phyloP scores from a whole-genome alignment of 2,888 invertebrate genomes.

The Pseudoips prasinana region DNA sequence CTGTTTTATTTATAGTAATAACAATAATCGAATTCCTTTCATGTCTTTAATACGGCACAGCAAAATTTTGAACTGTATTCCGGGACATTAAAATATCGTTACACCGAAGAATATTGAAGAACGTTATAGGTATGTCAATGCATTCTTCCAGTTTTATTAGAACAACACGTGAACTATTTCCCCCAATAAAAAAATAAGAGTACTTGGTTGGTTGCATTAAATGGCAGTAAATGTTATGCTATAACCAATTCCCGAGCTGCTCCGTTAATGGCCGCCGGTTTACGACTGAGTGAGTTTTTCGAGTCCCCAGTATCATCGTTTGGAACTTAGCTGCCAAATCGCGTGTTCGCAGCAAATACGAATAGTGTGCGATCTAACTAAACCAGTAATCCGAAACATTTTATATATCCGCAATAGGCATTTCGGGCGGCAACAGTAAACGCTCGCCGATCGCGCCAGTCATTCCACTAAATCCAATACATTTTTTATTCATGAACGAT shows the following conservation, averaged over 20 bases:
- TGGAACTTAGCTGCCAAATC: slow-evolving; percentile 39
- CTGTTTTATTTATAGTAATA: slow-evolving; percentile 3
- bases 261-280: slow-evolving; percentile 31
- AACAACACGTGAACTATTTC: slow-evolving; percentile 27
- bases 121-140: slow-evolving; percentile 10
- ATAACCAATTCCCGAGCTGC: slow-evolving; percentile 30
- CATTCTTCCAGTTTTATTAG: slow-evolving; percentile 24
- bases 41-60: no score
- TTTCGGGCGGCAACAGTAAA: slow-evolving; percentile 57
- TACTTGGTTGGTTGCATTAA: slow-evolving; percentile 36
- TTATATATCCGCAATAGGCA: slow-evolving; percentile 68
- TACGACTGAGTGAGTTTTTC: slow-evolving; percentile 36
- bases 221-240: slow-evolving; percentile 31
- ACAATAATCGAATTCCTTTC: no score
- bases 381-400: slow-evolving; percentile 56
- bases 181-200: slow-evolving; percentile 29
- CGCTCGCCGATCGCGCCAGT: slow-evolving; percentile 63
- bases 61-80: background rate
- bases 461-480: slow-evolving; percentile 81
- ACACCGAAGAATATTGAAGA: slow-evolving; percentile 10
- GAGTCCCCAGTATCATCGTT: slow-evolving; percentile 32
- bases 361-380: slow-evolving; percentile 50
- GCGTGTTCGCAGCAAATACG: slow-evolving; percentile 50
- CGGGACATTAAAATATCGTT: slow-evolving; percentile 13
- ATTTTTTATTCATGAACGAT: slow-evolving; percentile 82